Evolutionary conservation across 2,888 invertebrate species (phyloP).

Genomic region (Dasysyrphus albostriatus): DNA sequence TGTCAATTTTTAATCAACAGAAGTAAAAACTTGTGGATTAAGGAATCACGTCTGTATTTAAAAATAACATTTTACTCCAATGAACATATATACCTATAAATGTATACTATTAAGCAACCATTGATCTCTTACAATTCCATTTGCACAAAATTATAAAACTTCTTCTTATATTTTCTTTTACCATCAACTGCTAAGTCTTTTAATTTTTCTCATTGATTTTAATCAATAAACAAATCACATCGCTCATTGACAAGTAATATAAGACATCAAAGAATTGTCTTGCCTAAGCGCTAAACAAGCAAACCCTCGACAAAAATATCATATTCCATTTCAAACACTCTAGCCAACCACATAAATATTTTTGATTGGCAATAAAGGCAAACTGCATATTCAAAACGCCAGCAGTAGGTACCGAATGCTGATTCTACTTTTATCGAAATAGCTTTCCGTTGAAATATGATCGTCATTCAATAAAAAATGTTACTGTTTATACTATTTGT

Average conservation of each 20-base stretch:
- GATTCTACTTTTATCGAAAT: not conserved
- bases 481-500: not conserved
- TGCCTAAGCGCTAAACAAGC: not conserved
- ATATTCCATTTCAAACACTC: slow-evolving; percentile 4
- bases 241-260: not conserved
- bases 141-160: too few relatives aligned
- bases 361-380: slow-evolving; percentile 22
- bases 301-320: not conserved
- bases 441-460: slow-evolving; percentile 5
- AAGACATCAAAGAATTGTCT: not conserved
- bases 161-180: too few relatives aligned
- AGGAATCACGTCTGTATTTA: too few relatives aligned
- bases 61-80: too few relatives aligned
- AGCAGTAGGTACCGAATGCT: not conserved
- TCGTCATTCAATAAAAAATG: not conserved
- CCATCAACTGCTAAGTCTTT: too few relatives aligned
- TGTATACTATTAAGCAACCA: too few relatives aligned
- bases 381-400: not conserved
- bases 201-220: too few relatives aligned
- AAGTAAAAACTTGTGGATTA: too few relatives aligned
- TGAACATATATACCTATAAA: too few relatives aligned
- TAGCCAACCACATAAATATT: slow-evolving; percentile 5
- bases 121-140: too few relatives aligned
- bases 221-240: not conserved
- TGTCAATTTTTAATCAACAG: too few relatives aligned